A percentile compares a stretch with the other conserved stretches of the same genome.
Conservation (phyloP, 1,140 invertebrate genomes). For the Bombus ignitus region DNA sequence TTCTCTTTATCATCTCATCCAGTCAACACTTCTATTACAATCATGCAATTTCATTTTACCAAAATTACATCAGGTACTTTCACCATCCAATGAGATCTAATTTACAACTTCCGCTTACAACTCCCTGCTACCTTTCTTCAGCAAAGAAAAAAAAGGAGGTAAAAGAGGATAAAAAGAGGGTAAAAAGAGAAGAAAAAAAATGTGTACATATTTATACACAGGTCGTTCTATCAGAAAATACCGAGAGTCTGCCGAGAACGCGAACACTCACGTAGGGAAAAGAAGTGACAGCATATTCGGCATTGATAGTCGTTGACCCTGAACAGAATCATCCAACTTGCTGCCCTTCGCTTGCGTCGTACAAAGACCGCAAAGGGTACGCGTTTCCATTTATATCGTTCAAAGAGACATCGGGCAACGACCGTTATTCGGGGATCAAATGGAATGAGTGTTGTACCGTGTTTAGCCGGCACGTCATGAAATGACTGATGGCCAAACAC, state of each 20-base stretch:
- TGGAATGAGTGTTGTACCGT: conserved; percentile 44
- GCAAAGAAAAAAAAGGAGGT: neutral
- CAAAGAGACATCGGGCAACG: conserved; percentile 29
- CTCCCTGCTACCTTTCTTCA: neutral
- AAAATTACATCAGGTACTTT: neutral
- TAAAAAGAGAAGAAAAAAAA: neutral
- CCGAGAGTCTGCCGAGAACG: neutral
- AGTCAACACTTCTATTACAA: neutral
- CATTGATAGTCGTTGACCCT: conserved; percentile 46
- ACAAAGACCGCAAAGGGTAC: conserved; percentile 46
- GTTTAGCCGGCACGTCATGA: conserved; percentile 30
- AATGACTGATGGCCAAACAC: conserved; percentile 39
- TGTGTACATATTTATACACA: neutral
- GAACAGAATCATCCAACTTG: conserved; percentile 42
- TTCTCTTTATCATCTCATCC: neutral
- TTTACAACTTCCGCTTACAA: neutral
- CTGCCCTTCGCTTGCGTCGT: conserved; percentile 21
- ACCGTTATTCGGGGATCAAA: conserved; percentile 46
- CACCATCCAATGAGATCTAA: neutral
- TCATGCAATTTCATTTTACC: neutral
- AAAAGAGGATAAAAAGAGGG: too few relatives aligned
- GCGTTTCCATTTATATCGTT: conserved; percentile 50
- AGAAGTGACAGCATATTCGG: conserved; percentile 22
- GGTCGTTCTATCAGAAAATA: neutral
- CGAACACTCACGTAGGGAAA: neutral